phyloP scores from a whole-genome alignment of 1,140 invertebrate genomes.

The Cydia amplana region DNA sequence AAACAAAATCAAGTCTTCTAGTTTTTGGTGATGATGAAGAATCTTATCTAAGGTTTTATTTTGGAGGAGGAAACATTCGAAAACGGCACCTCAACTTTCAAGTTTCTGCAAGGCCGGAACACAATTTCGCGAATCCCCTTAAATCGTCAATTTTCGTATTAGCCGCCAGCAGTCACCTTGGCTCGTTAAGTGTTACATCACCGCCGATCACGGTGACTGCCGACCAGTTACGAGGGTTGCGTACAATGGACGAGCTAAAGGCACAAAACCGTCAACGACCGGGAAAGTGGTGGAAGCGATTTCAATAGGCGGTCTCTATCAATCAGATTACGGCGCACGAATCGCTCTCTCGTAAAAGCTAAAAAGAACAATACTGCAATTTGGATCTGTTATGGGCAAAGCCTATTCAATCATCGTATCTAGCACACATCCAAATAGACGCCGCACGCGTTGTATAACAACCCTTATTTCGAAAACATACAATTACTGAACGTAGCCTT shows the following conservation, averaged over 20 bases:
- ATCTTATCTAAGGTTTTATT: too few species aligned
- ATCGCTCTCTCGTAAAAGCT: conserved; percentile 32
- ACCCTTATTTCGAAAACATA: too few species aligned
- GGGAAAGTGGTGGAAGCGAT: conserved; percentile 55
- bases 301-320: conserved; percentile 38
- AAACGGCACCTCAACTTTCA: too few species aligned
- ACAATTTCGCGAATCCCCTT: background rate
- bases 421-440: background rate
- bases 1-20: too few species aligned
- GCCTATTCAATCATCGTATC: background rate
- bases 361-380: conserved; percentile 39
- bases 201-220: conserved; percentile 47
- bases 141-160: conserved; percentile 28
- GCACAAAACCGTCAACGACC: conserved; percentile 53
- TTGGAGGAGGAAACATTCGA: too few species aligned
- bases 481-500: too few species aligned
- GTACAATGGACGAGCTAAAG: conserved; percentile 52
- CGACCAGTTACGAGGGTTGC: conserved; percentile 46
- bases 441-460: background rate
- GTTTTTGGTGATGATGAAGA: too few species aligned
- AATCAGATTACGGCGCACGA: conserved; percentile 38
- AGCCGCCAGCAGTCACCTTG: conserved; percentile 41
- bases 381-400: conserved; percentile 32
- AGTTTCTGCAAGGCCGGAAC: background rate
- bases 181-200: conserved; percentile 61